Base-by-base conservation (phyloP, 2,113 vertebrate species). In the Cairina moschata region DNA sequence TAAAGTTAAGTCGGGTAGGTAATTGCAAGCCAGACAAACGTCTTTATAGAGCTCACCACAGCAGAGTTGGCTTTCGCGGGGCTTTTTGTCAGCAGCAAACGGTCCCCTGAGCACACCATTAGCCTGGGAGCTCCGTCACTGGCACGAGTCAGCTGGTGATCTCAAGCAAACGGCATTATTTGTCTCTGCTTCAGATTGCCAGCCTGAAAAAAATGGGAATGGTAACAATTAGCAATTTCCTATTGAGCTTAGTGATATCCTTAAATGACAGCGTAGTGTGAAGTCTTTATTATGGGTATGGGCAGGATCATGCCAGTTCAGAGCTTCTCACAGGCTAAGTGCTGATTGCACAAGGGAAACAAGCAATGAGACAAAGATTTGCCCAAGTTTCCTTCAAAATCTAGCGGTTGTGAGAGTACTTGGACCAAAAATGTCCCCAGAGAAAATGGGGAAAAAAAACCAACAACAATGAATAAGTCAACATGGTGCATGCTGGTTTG, bases 1-100 rank as follows among this genome's bases (percentile, higher is more conserved):
- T 73, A 94, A 94, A 95, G 91, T 80, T 93, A 95, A 95, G 97
- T 97, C 79, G 74, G 42, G 75, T 62, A 20, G 2, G 60, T 96
- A 96, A 91, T 83, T 97, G 96, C 84, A 83, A 54, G 50, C 83
- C 66, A 81, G 84, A 48, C 63, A 66, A 52, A 84, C 71, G 32
- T 91, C 87, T 97, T 94, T 82, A 88, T 59, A 50, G 79, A 88
- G 86, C 71, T 95, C 67, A 54, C 83, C 32, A 9, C 69, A 90
- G 48, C 34, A 38, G 88, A 91, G 52, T 29, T 93, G 90, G 38
- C 85, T 86, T 93, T 91, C 68, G n/a, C 3, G 11, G 82, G 55
- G 90, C 44, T 72, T 84, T 93, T 93, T 86, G 56, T 89, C 36
- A 65, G 38, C 10, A 76, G 81, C n/a, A 90, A 86, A 96, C 83